These are phyloP conservation scores for Drosophila biarmipes DNA, from an alignment of 1,140 invertebrate genomes.

Conservation along the genomic window DNA sequence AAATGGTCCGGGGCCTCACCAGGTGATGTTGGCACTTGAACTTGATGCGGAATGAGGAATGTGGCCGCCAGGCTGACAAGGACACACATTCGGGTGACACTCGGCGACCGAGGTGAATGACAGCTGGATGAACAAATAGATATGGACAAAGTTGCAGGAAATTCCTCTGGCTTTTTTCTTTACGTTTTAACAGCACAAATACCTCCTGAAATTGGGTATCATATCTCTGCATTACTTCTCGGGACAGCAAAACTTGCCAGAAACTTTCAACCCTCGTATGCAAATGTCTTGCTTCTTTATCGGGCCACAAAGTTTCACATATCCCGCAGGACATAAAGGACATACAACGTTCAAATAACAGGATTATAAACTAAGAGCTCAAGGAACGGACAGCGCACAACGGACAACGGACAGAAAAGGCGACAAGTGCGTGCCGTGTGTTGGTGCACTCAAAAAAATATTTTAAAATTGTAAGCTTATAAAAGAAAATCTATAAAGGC, in stretches of 20 bases:
- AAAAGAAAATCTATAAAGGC: too few relatives aligned
- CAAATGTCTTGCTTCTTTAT: conserved; percentile 74
- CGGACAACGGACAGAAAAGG: conserved; percentile 13
- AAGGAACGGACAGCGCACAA: conserved; percentile 25
- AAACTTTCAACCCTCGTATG: conserved; percentile 57
- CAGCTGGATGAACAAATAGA: conserved; percentile 24
- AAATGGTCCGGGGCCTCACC: conserved; percentile 12
- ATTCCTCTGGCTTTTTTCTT: neutral
- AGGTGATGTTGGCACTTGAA: conserved; percentile 51
- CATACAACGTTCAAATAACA: conserved; percentile 61
- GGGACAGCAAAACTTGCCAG: conserved; percentile 21
- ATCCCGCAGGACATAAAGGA: conserved; percentile 70
- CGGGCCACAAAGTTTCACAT: conserved; percentile 72
- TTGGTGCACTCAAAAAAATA: conserved; percentile 6
- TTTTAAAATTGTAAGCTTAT: too few relatives aligned
- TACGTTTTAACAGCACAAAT: neutral
- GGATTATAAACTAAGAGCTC: conserved; percentile 60
- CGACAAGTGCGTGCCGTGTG: conserved; percentile 60
- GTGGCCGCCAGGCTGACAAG: conserved; percentile 44
- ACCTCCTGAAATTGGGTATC: conserved; percentile 19
- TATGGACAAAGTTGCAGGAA: conserved; percentile 34
- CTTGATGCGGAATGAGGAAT: conserved; percentile 37
- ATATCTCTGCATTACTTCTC: conserved; percentile 37
- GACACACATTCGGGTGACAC: conserved; percentile 34
- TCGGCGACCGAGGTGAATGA: conserved; percentile 20